These are phyloP conservation scores for Frieseomelitta varia DNA, from an alignment of 1,140 invertebrate species.

Conservation along the genomic window DNA sequence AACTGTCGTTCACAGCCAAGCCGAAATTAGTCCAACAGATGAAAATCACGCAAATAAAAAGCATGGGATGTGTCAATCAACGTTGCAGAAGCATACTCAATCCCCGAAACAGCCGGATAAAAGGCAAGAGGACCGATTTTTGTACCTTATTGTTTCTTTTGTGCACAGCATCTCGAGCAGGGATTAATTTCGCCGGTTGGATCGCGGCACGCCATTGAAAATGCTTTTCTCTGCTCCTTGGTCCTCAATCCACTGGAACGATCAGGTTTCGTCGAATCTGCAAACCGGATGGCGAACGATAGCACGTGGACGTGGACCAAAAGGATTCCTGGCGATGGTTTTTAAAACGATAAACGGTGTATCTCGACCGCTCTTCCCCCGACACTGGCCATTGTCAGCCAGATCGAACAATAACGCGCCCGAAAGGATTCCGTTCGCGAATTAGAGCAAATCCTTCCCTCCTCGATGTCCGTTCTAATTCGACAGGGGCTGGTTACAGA, in stretches of 20 bases:
- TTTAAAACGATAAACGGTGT: constrained; percentile 61
- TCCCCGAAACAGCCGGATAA: neutral
- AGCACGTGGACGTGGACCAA: constrained; percentile 14
- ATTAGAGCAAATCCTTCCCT: constrained; percentile 69
- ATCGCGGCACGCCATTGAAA: constrained; percentile 26
- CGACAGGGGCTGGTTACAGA: constrained; percentile 47
- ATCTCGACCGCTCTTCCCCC: constrained; percentile 37
- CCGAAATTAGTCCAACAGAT: too few species aligned
- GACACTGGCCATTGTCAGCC: constrained; percentile 60
- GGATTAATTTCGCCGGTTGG: constrained; percentile 46
- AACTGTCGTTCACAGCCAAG: neutral
- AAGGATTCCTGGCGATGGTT: constrained; percentile 40
- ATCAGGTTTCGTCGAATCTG: constrained; percentile 60
- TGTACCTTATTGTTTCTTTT: constrained; percentile 13
- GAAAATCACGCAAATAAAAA: neutral
- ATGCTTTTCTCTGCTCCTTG: constrained; percentile 10
- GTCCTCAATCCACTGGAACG: constrained; percentile 1
- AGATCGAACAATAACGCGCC: constrained; percentile 51
- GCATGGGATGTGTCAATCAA: neutral
- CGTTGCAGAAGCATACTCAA: neutral
- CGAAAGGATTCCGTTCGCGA: constrained; percentile 60
- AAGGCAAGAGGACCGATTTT: neutral
- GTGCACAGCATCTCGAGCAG: neutral
- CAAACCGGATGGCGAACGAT: constrained; percentile 46
- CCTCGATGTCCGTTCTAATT: constrained; percentile 65